phyloP scores from a whole-genome alignment of 2,113 vertebrate species.

The Boleophthalmus pectinirostris region DNA sequence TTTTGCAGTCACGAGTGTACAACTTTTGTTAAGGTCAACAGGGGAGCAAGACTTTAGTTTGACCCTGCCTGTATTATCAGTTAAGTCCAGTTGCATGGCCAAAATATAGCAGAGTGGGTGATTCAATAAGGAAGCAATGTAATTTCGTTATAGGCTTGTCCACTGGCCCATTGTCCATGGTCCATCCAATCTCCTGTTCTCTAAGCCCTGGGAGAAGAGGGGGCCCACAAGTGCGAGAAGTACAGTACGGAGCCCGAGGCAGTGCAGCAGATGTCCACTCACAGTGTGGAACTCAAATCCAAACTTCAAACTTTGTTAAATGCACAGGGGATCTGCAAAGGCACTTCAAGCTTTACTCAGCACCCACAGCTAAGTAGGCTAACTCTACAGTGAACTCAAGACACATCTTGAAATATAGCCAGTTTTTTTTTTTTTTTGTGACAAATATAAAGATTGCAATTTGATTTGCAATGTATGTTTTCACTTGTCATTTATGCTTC shows the following conservation, averaged over 20 bases:
- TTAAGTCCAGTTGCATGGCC: slow-evolving; percentile 29
- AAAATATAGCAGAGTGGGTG: slow-evolving; percentile 44
- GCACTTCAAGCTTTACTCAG: slow-evolving; percentile 5
- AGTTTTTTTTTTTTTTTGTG: background rate
- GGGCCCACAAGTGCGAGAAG: background rate
- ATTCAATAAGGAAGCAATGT: slow-evolving; percentile 70
- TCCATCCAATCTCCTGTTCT: slow-evolving; percentile 56
- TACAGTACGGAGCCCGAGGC: slow-evolving; percentile 23
- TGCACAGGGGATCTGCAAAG: background rate
- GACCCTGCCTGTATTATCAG: slow-evolving; percentile 41
- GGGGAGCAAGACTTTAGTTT: slow-evolving; percentile 26
- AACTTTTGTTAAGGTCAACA: slow-evolving; percentile 25
- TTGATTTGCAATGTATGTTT: background rate
- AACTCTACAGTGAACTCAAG: background rate
- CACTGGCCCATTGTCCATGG: slow-evolving; percentile 48
- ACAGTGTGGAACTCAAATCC: slow-evolving; percentile 28
- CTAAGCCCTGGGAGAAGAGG: slow-evolving; percentile 23
- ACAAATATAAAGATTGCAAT: background rate
- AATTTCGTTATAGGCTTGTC: slow-evolving; percentile 65
- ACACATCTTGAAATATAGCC: background rate
- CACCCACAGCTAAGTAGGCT: background rate
- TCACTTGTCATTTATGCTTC: background rate
- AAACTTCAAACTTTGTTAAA: slow-evolving; percentile 21
- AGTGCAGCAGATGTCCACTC: slow-evolving; percentile 53
- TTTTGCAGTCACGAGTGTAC: background rate